phyloP scores from a whole-genome alignment of 2,113 vertebrate genomes.

The Pyrgilauda ruficollis region DNA sequence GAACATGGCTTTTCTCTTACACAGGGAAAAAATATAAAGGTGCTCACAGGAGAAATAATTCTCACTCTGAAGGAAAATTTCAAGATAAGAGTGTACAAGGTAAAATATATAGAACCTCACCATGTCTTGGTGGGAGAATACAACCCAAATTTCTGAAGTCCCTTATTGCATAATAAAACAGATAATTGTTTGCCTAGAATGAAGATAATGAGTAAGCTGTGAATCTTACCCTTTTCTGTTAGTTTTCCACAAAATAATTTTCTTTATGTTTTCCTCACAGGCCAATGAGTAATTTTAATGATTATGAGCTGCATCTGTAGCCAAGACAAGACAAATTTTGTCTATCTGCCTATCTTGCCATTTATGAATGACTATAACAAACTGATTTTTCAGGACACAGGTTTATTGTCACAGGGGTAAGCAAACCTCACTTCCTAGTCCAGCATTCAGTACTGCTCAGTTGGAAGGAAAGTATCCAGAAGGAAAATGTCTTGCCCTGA shows the following conservation, averaged over 20 bases:
- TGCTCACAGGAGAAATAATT: slow-evolving; percentile 36
- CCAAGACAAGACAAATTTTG: neutral
- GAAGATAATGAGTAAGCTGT: neutral
- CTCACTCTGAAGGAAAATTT: slow-evolving; percentile 22
- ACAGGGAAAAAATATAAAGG: neutral
- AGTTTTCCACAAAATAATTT: slow-evolving; percentile 23
- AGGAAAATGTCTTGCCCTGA: neutral
- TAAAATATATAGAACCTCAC: neutral
- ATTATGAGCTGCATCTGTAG: slow-evolving; percentile 22
- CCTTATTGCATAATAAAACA: slow-evolving; percentile 16
- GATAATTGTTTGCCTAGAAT: slow-evolving; percentile 32
- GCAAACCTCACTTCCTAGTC: neutral
- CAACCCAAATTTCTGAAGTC: neutral
- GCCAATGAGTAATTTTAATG: slow-evolving; percentile 37
- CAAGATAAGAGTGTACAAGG: neutral
- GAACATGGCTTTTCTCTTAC: neutral
- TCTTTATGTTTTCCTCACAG: slow-evolving; percentile 22
- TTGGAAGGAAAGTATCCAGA: neutral
- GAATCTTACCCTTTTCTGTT: slow-evolving; percentile 13
- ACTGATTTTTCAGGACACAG: neutral
- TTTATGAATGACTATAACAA: neutral
- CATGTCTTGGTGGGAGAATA: neutral
- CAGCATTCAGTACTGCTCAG: neutral
- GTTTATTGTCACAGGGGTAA: neutral
- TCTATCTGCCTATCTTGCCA: neutral